Conservation (phyloP, 2,113 vertebrate genomes). For the Lutjanus erythropterus region DNA sequence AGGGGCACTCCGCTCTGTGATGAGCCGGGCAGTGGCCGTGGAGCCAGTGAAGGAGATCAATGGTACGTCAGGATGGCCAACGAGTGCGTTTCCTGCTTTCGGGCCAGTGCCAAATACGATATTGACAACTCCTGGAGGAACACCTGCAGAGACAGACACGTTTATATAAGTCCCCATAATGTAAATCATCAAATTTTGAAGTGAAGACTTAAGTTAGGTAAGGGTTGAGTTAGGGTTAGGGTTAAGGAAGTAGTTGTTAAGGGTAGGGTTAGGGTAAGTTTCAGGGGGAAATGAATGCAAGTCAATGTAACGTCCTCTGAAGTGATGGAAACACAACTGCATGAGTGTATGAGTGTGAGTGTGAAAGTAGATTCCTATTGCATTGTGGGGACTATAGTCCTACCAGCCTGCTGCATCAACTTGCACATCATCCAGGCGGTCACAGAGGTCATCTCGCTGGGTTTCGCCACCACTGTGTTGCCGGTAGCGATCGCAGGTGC, state of each 20-base stretch:
- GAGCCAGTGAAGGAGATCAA: slow-evolving; percentile 97
- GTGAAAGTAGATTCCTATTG: not conserved
- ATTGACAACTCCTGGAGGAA: slow-evolving; percentile 95
- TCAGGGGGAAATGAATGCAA: too few species aligned
- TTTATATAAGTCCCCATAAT: too few species aligned
- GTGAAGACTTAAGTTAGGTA: too few species aligned
- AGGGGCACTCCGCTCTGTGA: slow-evolving; percentile 89
- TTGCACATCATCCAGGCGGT: slow-evolving; percentile 98
- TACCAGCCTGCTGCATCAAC: slow-evolving; percentile 92
- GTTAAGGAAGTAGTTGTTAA: too few species aligned
- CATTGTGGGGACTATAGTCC: slow-evolving; percentile 44
- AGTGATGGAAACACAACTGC: too few species aligned
- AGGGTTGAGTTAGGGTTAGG: too few species aligned
- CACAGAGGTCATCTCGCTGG: slow-evolving; percentile 98
- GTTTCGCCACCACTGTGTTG: slow-evolving; percentile 97
- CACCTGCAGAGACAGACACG: slow-evolving; percentile 77
- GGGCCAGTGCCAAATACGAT: slow-evolving; percentile 91
- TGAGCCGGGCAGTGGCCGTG: slow-evolving; percentile 89
- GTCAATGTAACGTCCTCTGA: too few species aligned
- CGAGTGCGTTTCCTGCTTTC: slow-evolving; percentile 90
- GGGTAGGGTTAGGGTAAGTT: too few species aligned
- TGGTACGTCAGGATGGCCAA: slow-evolving; percentile 91
- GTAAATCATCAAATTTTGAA: too few species aligned
- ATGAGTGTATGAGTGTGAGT: too few species aligned
- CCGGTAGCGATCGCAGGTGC: slow-evolving; percentile 93